Conservation (phyloP, 2,113 vertebrate genomes). For the Mesitornis unicolor region DNA sequence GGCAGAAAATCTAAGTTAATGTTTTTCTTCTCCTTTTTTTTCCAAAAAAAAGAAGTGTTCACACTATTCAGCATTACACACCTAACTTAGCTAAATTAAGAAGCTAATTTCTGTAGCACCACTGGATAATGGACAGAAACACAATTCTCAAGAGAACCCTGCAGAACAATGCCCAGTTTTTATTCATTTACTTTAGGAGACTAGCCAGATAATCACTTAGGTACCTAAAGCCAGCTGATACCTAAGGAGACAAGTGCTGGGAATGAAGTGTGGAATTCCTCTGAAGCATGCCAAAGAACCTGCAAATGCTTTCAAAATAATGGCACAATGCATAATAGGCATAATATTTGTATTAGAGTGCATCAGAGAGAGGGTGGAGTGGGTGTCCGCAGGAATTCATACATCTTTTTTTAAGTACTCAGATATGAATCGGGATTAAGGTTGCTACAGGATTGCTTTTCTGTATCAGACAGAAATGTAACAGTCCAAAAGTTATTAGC, state of each 20-base stretch:
- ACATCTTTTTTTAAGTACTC: neutral
- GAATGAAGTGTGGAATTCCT: neutral
- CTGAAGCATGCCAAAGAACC: neutral
- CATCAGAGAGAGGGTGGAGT: neutral
- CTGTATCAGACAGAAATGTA: neutral
- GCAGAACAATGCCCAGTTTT: neutral
- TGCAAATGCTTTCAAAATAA: neutral
- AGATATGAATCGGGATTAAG: neutral
- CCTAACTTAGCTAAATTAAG: neutral
- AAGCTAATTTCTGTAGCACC: neutral
- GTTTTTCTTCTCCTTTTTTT: neutral
- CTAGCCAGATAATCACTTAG: neutral
- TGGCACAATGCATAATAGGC: neutral
- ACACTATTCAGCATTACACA: neutral
- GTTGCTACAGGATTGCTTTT: neutral
- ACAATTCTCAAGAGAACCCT: neutral
- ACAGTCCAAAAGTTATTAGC: neutral
- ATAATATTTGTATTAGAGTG: neutral
- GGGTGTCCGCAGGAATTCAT: neutral
- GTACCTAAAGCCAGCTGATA: neutral
- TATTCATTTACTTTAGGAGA: neutral
- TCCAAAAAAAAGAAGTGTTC: neutral
- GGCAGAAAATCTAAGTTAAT: neutral
- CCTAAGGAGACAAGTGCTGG: neutral
- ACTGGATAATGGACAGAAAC: neutral